phyloP scores from a whole-genome alignment of 1,140 invertebrate genomes.

The Drosophila ananassae region DNA sequence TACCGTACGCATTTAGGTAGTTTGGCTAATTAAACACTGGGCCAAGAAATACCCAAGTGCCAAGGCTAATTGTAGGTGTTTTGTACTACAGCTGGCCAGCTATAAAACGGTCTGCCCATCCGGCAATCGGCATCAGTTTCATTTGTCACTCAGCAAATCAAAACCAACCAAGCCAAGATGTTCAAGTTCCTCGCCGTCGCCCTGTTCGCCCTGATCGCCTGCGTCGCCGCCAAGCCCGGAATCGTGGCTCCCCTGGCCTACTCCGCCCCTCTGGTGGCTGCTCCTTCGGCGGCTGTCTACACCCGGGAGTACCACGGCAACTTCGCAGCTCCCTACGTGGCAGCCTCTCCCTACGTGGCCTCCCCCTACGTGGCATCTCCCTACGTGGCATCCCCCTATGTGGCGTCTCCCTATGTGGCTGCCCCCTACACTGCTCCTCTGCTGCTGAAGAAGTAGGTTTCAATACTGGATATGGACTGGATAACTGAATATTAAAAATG shows the following conservation, averaged over 20 bases:
- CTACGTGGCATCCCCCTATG: slow-evolving; percentile 63
- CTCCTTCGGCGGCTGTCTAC: slow-evolving; percentile 54
- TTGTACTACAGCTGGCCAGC: background rate
- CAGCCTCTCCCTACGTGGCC: slow-evolving; percentile 67
- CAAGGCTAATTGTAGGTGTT: slow-evolving; percentile 43
- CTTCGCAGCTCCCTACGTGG: slow-evolving; percentile 69
- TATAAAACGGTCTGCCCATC: slow-evolving; percentile 47
- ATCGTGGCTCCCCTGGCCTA: slow-evolving; percentile 72
- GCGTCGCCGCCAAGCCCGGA: slow-evolving; percentile 68
- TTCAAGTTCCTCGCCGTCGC: slow-evolving; percentile 71
- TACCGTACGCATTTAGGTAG: background rate
- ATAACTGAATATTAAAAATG: slow-evolving; percentile 5
- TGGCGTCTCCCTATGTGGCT: slow-evolving; percentile 63
- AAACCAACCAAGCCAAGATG: slow-evolving; percentile 57
- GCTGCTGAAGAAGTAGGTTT: slow-evolving; percentile 65
- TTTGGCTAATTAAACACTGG: slow-evolving; percentile 33
- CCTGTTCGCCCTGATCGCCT: slow-evolving; percentile 61
- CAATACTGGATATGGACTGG: background rate
- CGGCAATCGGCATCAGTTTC: slow-evolving; percentile 58
- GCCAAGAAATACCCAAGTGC: slow-evolving; percentile 19
- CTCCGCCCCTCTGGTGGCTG: slow-evolving; percentile 36
- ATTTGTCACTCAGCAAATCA: slow-evolving; percentile 46
- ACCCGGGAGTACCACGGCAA: slow-evolving; percentile 64
- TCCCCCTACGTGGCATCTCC: slow-evolving; percentile 63
- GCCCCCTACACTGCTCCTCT: slow-evolving; percentile 64